Evolutionary conservation across 2,888 invertebrate genomes (phyloP).

Genomic region (Pollenia amentaria): DNA sequence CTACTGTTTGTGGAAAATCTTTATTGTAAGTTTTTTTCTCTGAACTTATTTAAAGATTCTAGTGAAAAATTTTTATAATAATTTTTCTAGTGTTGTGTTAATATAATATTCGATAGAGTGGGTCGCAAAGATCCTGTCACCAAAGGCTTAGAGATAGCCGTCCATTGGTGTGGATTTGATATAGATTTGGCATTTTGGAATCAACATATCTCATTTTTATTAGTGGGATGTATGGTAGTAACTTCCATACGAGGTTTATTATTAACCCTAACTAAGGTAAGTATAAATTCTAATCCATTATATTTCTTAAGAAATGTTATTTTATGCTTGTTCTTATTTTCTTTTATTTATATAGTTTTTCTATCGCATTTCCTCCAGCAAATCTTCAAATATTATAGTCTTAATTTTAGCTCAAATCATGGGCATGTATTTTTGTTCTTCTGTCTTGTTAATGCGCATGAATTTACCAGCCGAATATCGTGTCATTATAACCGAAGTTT

Average conservation of each 20-base stretch:
- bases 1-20: slow-evolving; percentile 99
- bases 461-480: slow-evolving; percentile 99
- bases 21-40: slow-evolving; percentile 91
- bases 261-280: slow-evolving; percentile 97
- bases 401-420: slow-evolving; percentile 98
- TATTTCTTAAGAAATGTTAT: not conserved
- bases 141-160: slow-evolving; percentile 96
- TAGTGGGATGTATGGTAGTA: slow-evolving; percentile 98
- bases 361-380: slow-evolving; percentile 99
- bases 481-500: slow-evolving; percentile 92
- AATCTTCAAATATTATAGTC: slow-evolving; percentile 99
- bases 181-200: slow-evolving; percentile 99
- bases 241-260: slow-evolving; percentile 98
- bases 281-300: not conserved
- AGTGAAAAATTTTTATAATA: not conserved
- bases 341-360: slow-evolving; percentile 91
- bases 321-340: not conserved
- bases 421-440: slow-evolving; percentile 99
- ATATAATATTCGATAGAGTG: slow-evolving; percentile 99
- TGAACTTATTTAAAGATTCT: not conserved
- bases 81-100: slow-evolving; percentile 93
- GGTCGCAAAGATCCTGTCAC: slow-evolving; percentile 99
- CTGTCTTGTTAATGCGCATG: slow-evolving; percentile 98
- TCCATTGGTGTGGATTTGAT: slow-evolving; percentile 97
- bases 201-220: slow-evolving; percentile 98